Base-by-base conservation (phyloP, 2,888 invertebrate species). In the Drosophila infuscata region DNA sequence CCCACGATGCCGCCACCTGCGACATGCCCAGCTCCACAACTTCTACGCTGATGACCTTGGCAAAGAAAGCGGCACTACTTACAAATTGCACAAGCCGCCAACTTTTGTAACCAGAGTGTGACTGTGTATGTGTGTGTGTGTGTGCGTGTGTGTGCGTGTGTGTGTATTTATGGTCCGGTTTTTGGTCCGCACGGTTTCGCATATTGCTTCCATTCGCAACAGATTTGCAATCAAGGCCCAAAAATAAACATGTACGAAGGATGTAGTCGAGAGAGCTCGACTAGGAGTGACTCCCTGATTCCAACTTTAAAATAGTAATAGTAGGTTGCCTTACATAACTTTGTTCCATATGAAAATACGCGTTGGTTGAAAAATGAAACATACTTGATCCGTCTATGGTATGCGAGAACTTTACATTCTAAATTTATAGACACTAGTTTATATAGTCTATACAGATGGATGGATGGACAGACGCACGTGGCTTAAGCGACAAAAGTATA, bases 51-150 rank as follows among this genome's bases (percentile, higher is more conserved):
- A 32, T 63, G 79, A 53, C 64, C 64, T 65, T 65, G 66, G 46
- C 70, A 67, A 79, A 75, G 79, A 80, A 75, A 80, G 80, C 68
- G 48, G 52, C 66, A 52, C 38, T n/a, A 17, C 25, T 38, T 30
- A 56, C 38, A 36, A 38, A 17, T 38, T 4, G n/a, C 54, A n/a
- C 25, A 33, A 35, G 15, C 25, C 20, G 35, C 0, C 15, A 20
- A 6, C 4, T 11, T 20, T 32, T 9, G 17, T 12, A 32, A n/a
- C 32, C 51, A 20, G 52, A 25, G 3, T 36, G 11, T 20, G n/a
- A 0, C 12, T 20, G 20, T 30, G n/a, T 51, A 17, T 46, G 46
- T 20, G 25, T 25, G 2, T 29, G 29, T 9, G 2, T 20, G 3
- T 48, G 25, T 7, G 15, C 25, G 7, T 15, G 17, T 15, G 15